phyloP scores from a whole-genome alignment of 2,113 vertebrate genomes.

The Brachyistius frenatus region DNA sequence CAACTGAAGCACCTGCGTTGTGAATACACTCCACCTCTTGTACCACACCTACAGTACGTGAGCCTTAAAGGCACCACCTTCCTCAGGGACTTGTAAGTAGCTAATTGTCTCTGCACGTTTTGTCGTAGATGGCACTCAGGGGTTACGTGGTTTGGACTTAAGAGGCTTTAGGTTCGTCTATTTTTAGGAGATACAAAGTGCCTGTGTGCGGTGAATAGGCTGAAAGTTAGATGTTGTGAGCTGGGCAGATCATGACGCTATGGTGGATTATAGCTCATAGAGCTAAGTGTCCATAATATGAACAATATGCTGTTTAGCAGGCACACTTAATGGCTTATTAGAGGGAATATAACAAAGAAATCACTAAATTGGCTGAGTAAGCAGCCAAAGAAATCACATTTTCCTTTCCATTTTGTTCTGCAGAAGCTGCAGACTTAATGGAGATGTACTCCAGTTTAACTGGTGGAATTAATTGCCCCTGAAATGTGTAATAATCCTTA shows the following conservation, averaged over 20 bases:
- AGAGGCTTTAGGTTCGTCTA: slow-evolving; percentile 78
- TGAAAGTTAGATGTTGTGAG: slow-evolving; percentile 14
- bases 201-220: slow-evolving; percentile 23
- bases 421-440: background rate
- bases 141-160: slow-evolving; percentile 77
- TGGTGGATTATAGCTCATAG: background rate
- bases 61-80: slow-evolving; percentile 42
- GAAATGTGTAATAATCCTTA: no score
- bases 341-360: background rate
- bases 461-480: background rate
- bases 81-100: slow-evolving; percentile 67
- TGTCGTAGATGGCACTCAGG: slow-evolving; percentile 37
- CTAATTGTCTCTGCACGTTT: slow-evolving; percentile 67
- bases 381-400: slow-evolving; percentile 7
- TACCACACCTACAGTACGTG: slow-evolving; percentile 1
- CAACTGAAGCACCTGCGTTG: slow-evolving; percentile 18
- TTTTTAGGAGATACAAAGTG: slow-evolving; percentile 69
- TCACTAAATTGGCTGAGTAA: slow-evolving; percentile 8
- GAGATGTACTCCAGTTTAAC: background rate
- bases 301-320: background rate
- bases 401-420: background rate
- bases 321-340: background rate
- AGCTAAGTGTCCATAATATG: background rate
- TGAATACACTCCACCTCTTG: slow-evolving; percentile 18
- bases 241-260: slow-evolving; percentile 10